Base-by-base conservation (phyloP, 1,140 invertebrate species). In the Bombus waltoni region DNA sequence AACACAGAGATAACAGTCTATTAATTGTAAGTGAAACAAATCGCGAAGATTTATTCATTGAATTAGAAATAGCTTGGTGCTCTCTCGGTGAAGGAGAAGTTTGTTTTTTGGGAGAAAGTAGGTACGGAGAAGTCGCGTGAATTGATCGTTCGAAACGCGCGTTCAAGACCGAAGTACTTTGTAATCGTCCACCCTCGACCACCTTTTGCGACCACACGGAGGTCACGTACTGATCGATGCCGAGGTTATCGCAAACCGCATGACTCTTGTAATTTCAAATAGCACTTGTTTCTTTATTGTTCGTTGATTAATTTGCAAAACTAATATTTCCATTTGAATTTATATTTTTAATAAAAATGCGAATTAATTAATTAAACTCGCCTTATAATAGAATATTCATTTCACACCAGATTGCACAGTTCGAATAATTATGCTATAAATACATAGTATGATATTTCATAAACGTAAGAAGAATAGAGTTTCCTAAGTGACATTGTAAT, bases 141-240 rank as follows among this genome's bases (percentile, higher is more conserved):
- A 87, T 83, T 73, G 38, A 42, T 75, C 28, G 83, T 42, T 70
- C 32, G 42, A 38, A 74, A 57, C 59, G 79, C 78, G 66, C n/a
- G 75, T 59, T 79, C 78, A 65, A 80, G 76, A 91, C 87, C 85
- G 28, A 79, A 68, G 65, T 68, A 62, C 74, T 91, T 91, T 86
- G 87, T 91, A 86, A 85, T 91, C 66, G 89, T 82, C 74, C 71
- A 85, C 71, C 89, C 81, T 83, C 66, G 73, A 65, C 90, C 88
- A 81, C 82, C 77, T 81, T 87, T 77, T n/a, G 77, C 35, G 77
- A 72, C 86, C 77, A 62, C 76, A 74, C 75, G 15, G 53, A 83
- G 78, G 88, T 89, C 80, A 70, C 68, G 25, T 68, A 57, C 79
- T 84, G 88, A 90, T 90, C 89, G 89, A 88, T 83, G 57, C 62